Base-by-base conservation (phyloP, 2,888 invertebrate genomes). In the Cerastoderma edule region DNA sequence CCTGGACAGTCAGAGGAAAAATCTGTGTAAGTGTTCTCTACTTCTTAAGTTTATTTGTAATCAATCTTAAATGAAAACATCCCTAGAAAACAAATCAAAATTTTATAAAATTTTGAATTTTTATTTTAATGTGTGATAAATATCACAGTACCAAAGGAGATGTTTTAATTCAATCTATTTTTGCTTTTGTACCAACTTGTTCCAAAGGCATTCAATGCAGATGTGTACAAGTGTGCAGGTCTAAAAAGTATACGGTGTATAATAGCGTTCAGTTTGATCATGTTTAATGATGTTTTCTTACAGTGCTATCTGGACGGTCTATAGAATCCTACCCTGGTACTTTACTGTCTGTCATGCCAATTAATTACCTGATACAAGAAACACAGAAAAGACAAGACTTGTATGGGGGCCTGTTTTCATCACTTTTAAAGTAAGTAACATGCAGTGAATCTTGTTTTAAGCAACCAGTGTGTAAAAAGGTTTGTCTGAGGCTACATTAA, bases 361-460 rank as follows among this genome's bases (percentile, higher is more conserved):
- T 99, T 67, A 98, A 98, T 91, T 98, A 97, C 94, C 94, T 99
- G 64, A 93, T 99, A 33, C 97, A 98, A 91, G 96, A 97, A 92
- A 98, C 98, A 0, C 98, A 98, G 92, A 96, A 96, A 89, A 96
- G 97, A 91, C 98, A 98, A 92, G 95, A 96, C 92, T 96, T 96
- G 85, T 98, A 97, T 92, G 96, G 97, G 35, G 94, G 97, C 5
- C 93, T 99, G 6, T 98, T 98, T 91, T 97, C 98, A 68, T 97
- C 98, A 0, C 93, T 99, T 27, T 94, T 99, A 63, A 95, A 96
- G 91, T 92, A 80, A 78, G 72, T 63, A 4, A 19, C n/a, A n/a
- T n/a, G n/a, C n/a, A n/a, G n/a, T n/a, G n/a, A n/a, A n/a, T n/a
- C n/a, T n/a, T n/a, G n/a, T n/a, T n/a, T n/a, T n/a, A n/a, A n/a